phyloP scores from a whole-genome alignment of 2,888 invertebrate species.

The Lottia gigantea region DNA sequence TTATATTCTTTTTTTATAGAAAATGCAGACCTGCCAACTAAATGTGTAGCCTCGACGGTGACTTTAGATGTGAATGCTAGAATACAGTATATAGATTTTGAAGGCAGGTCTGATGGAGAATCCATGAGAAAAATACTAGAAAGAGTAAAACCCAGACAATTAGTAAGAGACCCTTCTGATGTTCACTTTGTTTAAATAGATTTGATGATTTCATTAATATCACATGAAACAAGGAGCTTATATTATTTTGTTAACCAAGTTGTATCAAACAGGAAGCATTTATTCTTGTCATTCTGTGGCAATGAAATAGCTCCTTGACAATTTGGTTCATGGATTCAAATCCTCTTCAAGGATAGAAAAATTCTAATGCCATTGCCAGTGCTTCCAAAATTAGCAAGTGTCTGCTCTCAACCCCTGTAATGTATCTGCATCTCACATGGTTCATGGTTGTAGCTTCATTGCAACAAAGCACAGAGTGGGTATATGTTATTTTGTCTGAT shows the following conservation, averaged over 20 bases:
- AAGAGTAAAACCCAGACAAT: constrained; percentile 80
- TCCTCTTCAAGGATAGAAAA: too few relatives aligned
- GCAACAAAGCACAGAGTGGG: background rate
- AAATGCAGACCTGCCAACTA: constrained; percentile 83
- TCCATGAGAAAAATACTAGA: constrained; percentile 78
- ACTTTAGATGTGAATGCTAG: constrained; percentile 84
- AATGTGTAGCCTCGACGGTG: constrained; percentile 82
- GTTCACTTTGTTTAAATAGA: too few relatives aligned
- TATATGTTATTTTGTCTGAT: background rate
- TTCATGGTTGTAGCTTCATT: too few relatives aligned
- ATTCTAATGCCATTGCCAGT: too few relatives aligned
- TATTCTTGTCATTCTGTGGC: too few relatives aligned
- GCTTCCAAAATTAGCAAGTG: too few relatives aligned
- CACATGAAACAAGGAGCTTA: too few relatives aligned
- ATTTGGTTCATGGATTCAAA: too few relatives aligned
- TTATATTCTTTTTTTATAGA: constrained; percentile 38
- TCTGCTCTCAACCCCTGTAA: background rate
- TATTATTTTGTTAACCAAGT: too few relatives aligned
- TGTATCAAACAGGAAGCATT: too few relatives aligned
- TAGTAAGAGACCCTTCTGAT: constrained; percentile 66
- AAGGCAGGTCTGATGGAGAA: constrained; percentile 81
- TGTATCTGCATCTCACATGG: background rate
- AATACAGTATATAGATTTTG: constrained; percentile 95
- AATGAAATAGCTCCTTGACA: too few relatives aligned
- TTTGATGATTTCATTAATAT: too few relatives aligned